These are phyloP conservation scores for Platalea minor DNA, from an alignment of 2,797 vertebrate species.

Conservation along the genomic window DNA sequence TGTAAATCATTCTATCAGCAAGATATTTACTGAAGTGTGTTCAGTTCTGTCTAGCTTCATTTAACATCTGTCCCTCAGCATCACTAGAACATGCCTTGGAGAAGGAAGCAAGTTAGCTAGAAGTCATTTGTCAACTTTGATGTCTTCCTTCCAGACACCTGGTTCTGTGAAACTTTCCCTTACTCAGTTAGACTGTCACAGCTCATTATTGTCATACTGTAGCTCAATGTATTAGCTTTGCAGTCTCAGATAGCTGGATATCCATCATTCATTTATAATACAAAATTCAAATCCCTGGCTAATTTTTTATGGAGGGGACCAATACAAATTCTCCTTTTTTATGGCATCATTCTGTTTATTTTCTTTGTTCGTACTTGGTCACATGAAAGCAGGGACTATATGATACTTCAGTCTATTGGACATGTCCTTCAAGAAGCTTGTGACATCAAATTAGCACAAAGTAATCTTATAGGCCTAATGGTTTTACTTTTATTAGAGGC, in stretches of 20 bases:
- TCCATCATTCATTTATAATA: not conserved
- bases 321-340: not conserved
- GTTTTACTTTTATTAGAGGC: not conserved
- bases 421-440: not conserved
- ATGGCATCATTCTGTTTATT: not conserved
- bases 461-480: not conserved
- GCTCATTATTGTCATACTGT: conserved; percentile 7
- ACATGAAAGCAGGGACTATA: not conserved
- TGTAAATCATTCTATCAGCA: conserved; percentile 13
- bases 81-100: conserved; percentile 33
- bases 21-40: conserved; percentile 14
- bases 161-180: conserved; percentile 32
- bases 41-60: conserved; percentile 37
- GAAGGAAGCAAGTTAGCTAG: conserved; percentile 34
- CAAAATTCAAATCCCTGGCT: not conserved
- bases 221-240: not conserved
- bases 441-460: not conserved
- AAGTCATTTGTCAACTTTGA: conserved; percentile 43
- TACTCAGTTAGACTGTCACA: conserved; percentile 47
- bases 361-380: not conserved
- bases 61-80: conserved; percentile 61
- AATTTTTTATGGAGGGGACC: not conserved
- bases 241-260: not conserved
- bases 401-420: not conserved
- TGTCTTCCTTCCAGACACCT: conserved; percentile 31